Evolutionary conservation across 2,113 vertebrate species (phyloP), one percentile per base, ranked within the genome.

Genomic region (Seriola aureovittata): DNA sequence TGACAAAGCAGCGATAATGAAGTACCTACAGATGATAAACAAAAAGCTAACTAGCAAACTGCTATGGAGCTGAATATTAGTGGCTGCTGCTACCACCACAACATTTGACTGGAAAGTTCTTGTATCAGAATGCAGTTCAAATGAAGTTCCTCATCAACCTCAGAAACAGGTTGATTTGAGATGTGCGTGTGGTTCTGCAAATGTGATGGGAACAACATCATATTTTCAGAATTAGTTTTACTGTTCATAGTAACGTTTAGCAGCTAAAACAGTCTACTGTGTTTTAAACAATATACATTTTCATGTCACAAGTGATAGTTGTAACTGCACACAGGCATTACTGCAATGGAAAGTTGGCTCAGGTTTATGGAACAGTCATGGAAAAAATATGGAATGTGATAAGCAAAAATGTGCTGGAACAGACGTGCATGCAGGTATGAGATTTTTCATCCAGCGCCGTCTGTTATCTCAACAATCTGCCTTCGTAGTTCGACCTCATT

Each of bases 271-370:
- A 62, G 5, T 54, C 57, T n/a, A 25, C 40, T 52, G 36, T 46
- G 42, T 40, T 29, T 55, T 52, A n/a, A 71, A 70, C 48, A 52
- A 29, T 21, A 75, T 64, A 6, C 25, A 17, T 75, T 71, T 74
- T 46, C 34, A 5, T 50, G 67, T 81, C 55, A 29, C 38, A 7
- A 63, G 32, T 23, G 42, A 62, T 58, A 12, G 60, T 59, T 70
- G 62, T 65, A 57, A 40, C 72, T 58, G 54, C 68, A 62, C 32
- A 36, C 60, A 68, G 63, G 57, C 55, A 13, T 23, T 32, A 60
- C 34, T 72, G 42, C 71, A 79, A 5, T 78, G 89, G 81, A 91
- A 89, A 85, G 34, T 85, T 80, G 72, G 73, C 85, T 68, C 36
- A 16, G 64, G 70, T 81, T 71, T 54, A 42, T 38, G 69, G 42